phyloP scores from a whole-genome alignment of 1,140 invertebrate species.

The Tribolium castaneum region DNA sequence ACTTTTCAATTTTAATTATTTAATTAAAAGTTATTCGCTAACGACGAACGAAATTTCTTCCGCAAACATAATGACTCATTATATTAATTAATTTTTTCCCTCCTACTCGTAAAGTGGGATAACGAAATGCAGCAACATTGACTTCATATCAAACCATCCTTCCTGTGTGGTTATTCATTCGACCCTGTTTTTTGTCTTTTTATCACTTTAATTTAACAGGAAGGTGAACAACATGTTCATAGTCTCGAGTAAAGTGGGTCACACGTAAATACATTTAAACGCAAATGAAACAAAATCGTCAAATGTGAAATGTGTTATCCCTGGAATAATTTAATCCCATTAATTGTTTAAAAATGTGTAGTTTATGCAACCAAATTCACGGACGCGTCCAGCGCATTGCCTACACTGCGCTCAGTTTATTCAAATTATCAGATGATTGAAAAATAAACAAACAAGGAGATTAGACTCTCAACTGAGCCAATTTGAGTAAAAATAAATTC shows the following conservation, averaged over 20 bases:
- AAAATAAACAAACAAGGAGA: too few species aligned
- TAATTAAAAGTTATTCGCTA: not conserved
- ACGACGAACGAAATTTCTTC: not conserved
- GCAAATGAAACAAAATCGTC: too few species aligned
- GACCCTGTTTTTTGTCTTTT: conserved; percentile 7
- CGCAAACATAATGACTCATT: not conserved
- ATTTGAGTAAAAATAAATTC: not conserved
- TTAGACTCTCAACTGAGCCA: too few species aligned
- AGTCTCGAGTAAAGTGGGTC: conserved; percentile 1
- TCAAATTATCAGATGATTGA: too few species aligned
- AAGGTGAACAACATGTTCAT: not conserved
- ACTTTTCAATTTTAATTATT: not conserved
- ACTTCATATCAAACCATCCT: conserved; percentile 21
- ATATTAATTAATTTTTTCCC: not conserved
- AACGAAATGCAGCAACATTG: not conserved
- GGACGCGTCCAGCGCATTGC: too few species aligned
- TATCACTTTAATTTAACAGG: conserved; percentile 18
- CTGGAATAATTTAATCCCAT: too few species aligned
- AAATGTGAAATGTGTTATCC: too few species aligned
- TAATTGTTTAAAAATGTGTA: too few species aligned
- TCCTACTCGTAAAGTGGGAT: not conserved
- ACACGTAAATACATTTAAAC: not conserved
- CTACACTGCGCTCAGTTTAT: too few species aligned
- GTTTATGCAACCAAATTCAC: too few species aligned
- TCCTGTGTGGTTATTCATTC: conserved; percentile 18